A percentile compares a stretch with the other conserved stretches of the same genome.
These are phyloP conservation scores for Scaptomyza montana DNA, from an alignment of 1,140 invertebrate genomes.

Conservation along the genomic window DNA sequence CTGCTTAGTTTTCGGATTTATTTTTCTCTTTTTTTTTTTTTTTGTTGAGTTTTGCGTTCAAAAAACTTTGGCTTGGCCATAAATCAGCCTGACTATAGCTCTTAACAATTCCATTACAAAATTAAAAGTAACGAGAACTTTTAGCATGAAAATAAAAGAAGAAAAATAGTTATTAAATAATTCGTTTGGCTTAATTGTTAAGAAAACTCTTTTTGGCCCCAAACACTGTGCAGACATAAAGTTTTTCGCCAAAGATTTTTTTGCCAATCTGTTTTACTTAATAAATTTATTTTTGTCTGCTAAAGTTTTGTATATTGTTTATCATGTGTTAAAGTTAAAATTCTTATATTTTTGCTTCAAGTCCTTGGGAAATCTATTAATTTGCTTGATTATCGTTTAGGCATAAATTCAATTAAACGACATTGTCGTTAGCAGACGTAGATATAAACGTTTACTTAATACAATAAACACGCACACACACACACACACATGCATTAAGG, in stretches of 20 bases:
- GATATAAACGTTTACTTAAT: neutral
- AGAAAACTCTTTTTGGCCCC: slow-evolving; percentile 55
- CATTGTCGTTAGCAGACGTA: slow-evolving; percentile 32
- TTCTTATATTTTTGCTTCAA: slow-evolving; percentile 4
- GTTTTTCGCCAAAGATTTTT: slow-evolving; percentile 30
- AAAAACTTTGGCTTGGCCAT: slow-evolving; percentile 58
- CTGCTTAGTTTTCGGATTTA: slow-evolving; percentile 16
- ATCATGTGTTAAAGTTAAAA: slow-evolving; percentile 1
- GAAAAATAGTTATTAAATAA: slow-evolving; percentile 79
- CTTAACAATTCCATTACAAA: slow-evolving; percentile 76
- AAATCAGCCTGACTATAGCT: slow-evolving; percentile 49
- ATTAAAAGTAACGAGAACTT: slow-evolving; percentile 73
- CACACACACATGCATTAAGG: neutral
- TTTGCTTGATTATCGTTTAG: slow-evolving; percentile 73
- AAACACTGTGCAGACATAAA: slow-evolving; percentile 41
- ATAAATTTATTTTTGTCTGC: slow-evolving; percentile 10
- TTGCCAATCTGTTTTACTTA: slow-evolving; percentile 5
- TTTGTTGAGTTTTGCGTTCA: slow-evolving; percentile 8
- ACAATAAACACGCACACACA: slow-evolving; percentile 4
- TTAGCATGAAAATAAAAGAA: slow-evolving; percentile 21
- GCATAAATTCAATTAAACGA: slow-evolving; percentile 62
- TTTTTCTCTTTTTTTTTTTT: neutral
- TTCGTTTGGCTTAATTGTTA: slow-evolving; percentile 70
- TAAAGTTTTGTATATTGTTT: slow-evolving; percentile 45
- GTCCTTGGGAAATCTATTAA: slow-evolving; percentile 61